Base-by-base conservation (phyloP, 1,140 invertebrate genomes). In the Leptopilina boulardi region DNA sequence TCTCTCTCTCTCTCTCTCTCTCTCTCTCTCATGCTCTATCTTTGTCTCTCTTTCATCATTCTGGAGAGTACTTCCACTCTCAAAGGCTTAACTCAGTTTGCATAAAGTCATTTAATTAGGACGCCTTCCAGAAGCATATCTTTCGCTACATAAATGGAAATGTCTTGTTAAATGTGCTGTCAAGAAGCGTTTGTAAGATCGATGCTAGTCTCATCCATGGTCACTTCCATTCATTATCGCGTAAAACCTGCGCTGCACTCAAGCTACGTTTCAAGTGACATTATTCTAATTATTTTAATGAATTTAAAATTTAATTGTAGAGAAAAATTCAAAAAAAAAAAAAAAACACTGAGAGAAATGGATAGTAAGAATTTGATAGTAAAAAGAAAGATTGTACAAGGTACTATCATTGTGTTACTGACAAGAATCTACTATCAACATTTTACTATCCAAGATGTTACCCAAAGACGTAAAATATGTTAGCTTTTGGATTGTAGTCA, bases 81-180 rank as follows among this genome's bases (percentile, higher is more conserved):
- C 26, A 66, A n/a, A 66, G 26, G n/a, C 59, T 66, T 30, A n/a
- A 30, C 23, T 66, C 26, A 66, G 26, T 66, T 30, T 13, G 59
- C 59, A 30, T 66, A 15, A 30, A 30, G 59, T 66, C 26, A 66
- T 66, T 66, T 66, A 66, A 66, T 66, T 30, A 66, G 59, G 26
- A 23, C 23, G 59, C 26, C 59, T 30, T 66, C 23, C 23, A 66
- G 59, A 66, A 66, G 23, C 26, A 66, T 66, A 66, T 66, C 59
- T 66, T 66, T 66, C 59, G 59, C 59, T 66, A 26, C 23, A 66
- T 66, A 66, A 66, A 66, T 66, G 59, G 59, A 66, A 66, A 66
- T 66, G 23, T 66, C 59, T 66, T 66, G 59, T 66, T 66, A 66
- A 66, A 66, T 15, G 10, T 66, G 11, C 59, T 66, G 59, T 66